phyloP scores from a whole-genome alignment of 2,888 invertebrate genomes.

The Tipula lateralis region DNA sequence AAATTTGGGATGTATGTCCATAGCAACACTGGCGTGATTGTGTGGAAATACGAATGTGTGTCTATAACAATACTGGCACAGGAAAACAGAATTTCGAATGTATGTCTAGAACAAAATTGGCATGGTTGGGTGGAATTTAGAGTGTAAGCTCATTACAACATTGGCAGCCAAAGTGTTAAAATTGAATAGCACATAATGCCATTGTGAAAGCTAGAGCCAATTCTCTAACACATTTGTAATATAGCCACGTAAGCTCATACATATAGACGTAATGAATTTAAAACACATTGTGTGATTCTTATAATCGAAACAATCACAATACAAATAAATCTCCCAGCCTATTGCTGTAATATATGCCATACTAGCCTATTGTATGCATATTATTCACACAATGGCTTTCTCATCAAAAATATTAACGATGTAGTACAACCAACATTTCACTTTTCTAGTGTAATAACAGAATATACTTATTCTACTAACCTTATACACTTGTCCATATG shows the following conservation, averaged over 20 bases:
- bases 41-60: too few relatives aligned
- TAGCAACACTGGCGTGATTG: too few relatives aligned
- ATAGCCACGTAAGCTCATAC: neutral
- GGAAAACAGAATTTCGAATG: too few relatives aligned
- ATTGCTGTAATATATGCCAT: neutral
- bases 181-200: neutral
- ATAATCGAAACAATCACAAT: neutral
- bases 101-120: too few relatives aligned
- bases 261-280: neutral
- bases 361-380: neutral
- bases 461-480: conserved; percentile 53
- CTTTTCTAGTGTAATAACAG: neutral
- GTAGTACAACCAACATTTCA: neutral
- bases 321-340: neutral
- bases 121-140: too few relatives aligned
- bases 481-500: conserved; percentile 99
- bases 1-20: too few relatives aligned
- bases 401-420: neutral
- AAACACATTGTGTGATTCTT: neutral
- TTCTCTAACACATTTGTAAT: neutral
- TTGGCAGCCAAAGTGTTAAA: too few relatives aligned
- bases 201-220: neutral
- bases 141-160: too few relatives aligned
- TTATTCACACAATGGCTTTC: neutral
- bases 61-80: too few relatives aligned